These are phyloP conservation scores for Scophthalmus maximus DNA, from an alignment of 2,113 vertebrate genomes.

Conservation along the genomic window DNA sequence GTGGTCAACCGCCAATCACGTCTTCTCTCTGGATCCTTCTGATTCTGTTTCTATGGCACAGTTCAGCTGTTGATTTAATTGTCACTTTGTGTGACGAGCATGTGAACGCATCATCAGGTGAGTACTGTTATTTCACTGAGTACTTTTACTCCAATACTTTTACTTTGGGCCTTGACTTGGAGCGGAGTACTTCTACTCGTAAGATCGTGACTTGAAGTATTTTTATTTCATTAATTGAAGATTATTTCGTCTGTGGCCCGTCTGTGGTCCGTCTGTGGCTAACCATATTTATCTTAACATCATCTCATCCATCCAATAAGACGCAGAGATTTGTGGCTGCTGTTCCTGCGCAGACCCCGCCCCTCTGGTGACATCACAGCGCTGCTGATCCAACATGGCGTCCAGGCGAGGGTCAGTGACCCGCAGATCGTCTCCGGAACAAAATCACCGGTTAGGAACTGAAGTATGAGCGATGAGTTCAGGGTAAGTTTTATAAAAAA, in stretches of 20 bases:
- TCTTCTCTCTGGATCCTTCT: neutral
- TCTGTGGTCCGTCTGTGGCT: too few species aligned
- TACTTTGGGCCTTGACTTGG: too few species aligned
- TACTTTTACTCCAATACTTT: too few species aligned
- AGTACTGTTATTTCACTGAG: too few species aligned
- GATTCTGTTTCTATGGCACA: neutral
- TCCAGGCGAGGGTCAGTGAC: conserved; percentile 12
- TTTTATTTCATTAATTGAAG: too few species aligned
- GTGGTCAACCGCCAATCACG: neutral
- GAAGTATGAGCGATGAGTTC: conserved; percentile 77
- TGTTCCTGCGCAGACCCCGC: conserved; percentile 20
- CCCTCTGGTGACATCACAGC: conserved; percentile 30
- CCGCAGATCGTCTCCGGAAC: conserved; percentile 21
- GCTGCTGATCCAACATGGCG: conserved; percentile 23
- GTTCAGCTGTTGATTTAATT: neutral
- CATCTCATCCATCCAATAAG: conserved; percentile 23
- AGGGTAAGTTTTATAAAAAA: conserved; percentile 81
- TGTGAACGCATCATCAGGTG: too few species aligned
- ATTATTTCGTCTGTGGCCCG: too few species aligned
- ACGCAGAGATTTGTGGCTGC: conserved; percentile 7
- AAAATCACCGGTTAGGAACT: conserved; percentile 48
- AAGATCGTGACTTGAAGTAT: too few species aligned
- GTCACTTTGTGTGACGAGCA: too few species aligned
- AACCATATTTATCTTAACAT: too few species aligned
- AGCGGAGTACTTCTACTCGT: too few species aligned